These are phyloP conservation scores for Operophtera brumata DNA, from an alignment of 2,888 invertebrate species.

Conservation along the genomic window DNA sequence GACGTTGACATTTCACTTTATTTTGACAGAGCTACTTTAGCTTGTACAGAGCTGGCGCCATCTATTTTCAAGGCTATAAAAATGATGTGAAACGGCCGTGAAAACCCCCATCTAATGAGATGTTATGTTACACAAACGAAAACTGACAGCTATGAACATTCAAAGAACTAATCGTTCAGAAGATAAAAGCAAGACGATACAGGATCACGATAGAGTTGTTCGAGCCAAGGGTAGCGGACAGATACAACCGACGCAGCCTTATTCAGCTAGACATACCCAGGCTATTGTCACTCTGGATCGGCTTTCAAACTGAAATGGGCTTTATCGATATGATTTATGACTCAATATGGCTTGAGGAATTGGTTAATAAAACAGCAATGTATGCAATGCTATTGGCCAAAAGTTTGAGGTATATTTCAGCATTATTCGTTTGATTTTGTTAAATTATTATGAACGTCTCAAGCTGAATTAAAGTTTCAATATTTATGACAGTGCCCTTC, in stretches of 20 bases:
- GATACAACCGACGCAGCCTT: conserved; percentile 54
- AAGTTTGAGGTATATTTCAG: too few species aligned
- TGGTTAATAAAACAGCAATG: too few species aligned
- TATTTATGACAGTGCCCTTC: too few species aligned
- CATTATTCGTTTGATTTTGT: too few species aligned
- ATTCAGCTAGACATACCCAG: conserved; percentile 62
- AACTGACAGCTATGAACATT: conserved; percentile 1
- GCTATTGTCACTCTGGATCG: background rate
- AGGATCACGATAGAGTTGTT: conserved; percentile 59
- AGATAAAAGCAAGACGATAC: conserved; percentile 26
- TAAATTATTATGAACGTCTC: too few species aligned
- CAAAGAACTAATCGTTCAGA: conserved; percentile 10
- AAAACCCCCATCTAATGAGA: conserved; percentile 8
- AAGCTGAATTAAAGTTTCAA: too few species aligned
- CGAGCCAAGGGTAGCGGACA: conserved; percentile 53
- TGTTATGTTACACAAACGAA: conserved; percentile 1
- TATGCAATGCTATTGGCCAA: too few species aligned
- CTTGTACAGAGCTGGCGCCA: too few species aligned
- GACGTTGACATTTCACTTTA: too few species aligned
- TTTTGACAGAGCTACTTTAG: too few species aligned
- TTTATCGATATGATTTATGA: background rate
- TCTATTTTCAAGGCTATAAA: too few species aligned
- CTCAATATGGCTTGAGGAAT: background rate
- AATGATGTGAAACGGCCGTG: too few species aligned
- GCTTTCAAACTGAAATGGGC: background rate